A percentile compares a stretch with the other conserved stretches of the same genome.
These are phyloP conservation scores for Spodoptera littoralis DNA, from an alignment of 2,888 invertebrate species.

Conservation along the genomic window DNA sequence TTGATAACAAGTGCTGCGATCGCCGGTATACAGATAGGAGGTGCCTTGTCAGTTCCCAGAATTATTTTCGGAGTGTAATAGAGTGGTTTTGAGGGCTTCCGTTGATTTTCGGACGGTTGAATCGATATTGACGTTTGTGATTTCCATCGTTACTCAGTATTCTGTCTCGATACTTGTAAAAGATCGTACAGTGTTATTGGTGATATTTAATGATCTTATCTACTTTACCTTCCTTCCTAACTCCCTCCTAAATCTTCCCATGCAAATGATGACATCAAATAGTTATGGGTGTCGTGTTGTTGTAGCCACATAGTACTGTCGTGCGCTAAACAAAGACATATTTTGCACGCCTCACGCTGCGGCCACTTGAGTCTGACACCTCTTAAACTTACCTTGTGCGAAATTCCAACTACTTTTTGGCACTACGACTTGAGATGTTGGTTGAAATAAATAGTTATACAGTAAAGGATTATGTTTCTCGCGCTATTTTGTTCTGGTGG, in stretches of 20 bases:
- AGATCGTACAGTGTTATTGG: too few relatives aligned
- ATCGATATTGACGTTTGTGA: conserved; percentile 18
- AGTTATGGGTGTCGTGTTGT: conserved; percentile 63
- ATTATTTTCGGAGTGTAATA: conserved; percentile 13
- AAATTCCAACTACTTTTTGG: conserved; percentile 58
- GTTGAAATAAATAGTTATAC: conserved; percentile 21
- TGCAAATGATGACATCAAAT: conserved; percentile 53
- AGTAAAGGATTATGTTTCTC: too few relatives aligned
- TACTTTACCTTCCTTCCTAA: not conserved
- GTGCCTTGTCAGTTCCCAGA: conserved; percentile 25
- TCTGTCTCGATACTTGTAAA: too few relatives aligned
- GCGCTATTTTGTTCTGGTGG: too few relatives aligned
- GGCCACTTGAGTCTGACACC: conserved; percentile 73
- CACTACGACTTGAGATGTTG: conserved; percentile 42
- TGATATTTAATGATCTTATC: too few relatives aligned
- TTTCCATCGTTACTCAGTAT: too few relatives aligned
- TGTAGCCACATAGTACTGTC: conserved; percentile 62
- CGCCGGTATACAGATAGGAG: conserved; percentile 54
- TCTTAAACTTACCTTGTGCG: conserved; percentile 71
- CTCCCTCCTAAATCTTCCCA: conserved; percentile 1
- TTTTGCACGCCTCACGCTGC: conserved; percentile 73
- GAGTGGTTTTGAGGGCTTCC: conserved; percentile 7
- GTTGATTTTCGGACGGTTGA: conserved; percentile 4
- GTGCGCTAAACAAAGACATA: conserved; percentile 73
- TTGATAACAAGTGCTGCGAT: conserved; percentile 71